Percentiles rank a stretch among this genome's conserved stretches.
Evolutionary conservation across 2,888 invertebrate species (phyloP).

Genomic region (Acronicta alni): DNA sequence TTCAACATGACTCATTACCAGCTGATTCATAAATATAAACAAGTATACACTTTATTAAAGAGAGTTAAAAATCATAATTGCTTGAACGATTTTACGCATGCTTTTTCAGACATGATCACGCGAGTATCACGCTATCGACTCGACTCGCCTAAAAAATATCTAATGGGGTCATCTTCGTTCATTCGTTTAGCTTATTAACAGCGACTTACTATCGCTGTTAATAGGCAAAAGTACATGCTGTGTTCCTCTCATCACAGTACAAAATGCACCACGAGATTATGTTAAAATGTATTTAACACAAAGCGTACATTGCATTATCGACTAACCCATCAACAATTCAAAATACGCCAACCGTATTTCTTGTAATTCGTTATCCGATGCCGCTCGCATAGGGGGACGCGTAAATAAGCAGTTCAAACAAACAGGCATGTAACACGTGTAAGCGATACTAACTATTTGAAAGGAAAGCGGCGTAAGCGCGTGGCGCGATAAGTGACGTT

Average conservation of each 20-base stretch:
- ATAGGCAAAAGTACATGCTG: constrained; percentile 11
- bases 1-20: constrained; percentile 22
- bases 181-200: constrained; percentile 49
- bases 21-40: constrained; percentile 30
- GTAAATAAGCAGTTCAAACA: constrained; percentile 26
- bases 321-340: constrained; percentile 17
- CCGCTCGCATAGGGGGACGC: constrained; percentile 11
- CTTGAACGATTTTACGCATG: constrained; percentile 13
- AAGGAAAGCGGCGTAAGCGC: constrained; percentile 71
- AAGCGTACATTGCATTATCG: constrained; percentile 39
- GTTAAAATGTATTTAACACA: constrained; percentile 41
- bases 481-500: constrained; percentile 79
- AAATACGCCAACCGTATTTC: constrained; percentile 17
- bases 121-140: constrained; percentile 47
- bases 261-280: constrained; percentile 42
- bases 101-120: constrained; percentile 47
- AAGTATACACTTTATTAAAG: constrained; percentile 20
- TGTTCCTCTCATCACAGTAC: constrained; percentile 25
- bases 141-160: constrained; percentile 40
- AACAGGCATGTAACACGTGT: constrained; percentile 34
- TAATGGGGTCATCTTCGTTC: constrained; percentile 44
- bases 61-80: constrained; percentile 36
- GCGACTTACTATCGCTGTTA: constrained; percentile 26
- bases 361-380: constrained; percentile 30
- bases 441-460: constrained; percentile 34